A percentile compares a stretch with the other conserved stretches of the same genome.
phyloP scores from a whole-genome alignment of 2,797 vertebrate genomes.

The Pantherophis alleghaniensis region DNA sequence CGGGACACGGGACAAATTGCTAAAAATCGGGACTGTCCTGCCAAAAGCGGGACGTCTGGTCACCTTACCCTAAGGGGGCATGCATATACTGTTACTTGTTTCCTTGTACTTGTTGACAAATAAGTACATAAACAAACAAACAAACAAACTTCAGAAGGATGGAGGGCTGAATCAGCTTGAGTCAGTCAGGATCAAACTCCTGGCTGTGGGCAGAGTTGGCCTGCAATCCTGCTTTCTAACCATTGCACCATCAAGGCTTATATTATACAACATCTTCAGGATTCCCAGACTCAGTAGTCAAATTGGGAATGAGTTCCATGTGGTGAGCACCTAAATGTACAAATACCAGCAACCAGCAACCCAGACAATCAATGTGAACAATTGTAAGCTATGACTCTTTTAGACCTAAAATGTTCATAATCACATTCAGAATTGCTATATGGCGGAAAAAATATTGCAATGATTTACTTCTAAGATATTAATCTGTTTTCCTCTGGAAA shows the following conservation, averaged over 20 bases:
- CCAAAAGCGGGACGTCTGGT: too few species aligned
- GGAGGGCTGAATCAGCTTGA: neutral
- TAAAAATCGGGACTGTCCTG: too few species aligned
- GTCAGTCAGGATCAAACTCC: neutral
- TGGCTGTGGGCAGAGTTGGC: too few species aligned
- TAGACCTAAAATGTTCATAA: neutral
- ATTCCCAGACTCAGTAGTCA: neutral
- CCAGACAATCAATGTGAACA: neutral
- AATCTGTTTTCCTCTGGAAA: neutral
- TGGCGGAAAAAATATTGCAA: neutral
- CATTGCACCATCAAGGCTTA: neutral
- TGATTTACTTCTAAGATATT: neutral
- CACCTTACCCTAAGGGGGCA: too few species aligned
- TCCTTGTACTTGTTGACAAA: too few species aligned
- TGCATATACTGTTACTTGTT: too few species aligned
- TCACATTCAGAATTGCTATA: neutral
- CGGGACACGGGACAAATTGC: too few species aligned
- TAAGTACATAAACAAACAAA: too few species aligned
- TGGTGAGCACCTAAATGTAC: neutral
- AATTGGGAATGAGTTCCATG: neutral
- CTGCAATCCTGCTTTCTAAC: neutral
- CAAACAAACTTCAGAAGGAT: neutral
- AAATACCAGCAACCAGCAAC: neutral
- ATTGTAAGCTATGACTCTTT: too few species aligned
- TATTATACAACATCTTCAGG: neutral